Evolutionary conservation across 2,797 vertebrate genomes (phyloP).

Genomic region (Tangara arthus): DNA sequence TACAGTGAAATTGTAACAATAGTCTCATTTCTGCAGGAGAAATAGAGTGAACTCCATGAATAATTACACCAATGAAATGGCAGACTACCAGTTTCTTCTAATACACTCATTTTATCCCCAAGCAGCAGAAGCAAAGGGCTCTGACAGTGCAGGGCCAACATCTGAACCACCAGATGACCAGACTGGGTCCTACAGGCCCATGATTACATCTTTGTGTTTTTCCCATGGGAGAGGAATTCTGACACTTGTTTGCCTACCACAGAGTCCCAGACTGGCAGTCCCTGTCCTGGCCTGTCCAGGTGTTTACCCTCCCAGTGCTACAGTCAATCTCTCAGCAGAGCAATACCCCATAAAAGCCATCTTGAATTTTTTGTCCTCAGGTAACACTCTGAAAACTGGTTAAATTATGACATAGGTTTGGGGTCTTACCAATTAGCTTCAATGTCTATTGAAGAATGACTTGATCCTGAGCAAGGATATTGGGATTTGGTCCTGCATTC

Average conservation of each 20-base stretch:
- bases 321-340: background rate
- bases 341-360: background rate
- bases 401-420: background rate
- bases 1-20: background rate
- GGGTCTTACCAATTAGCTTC: background rate
- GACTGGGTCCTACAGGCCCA: background rate
- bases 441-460: background rate
- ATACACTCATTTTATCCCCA: background rate
- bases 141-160: background rate
- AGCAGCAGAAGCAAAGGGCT: background rate
- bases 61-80: background rate
- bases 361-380: background rate
- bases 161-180: background rate
- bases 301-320: background rate
- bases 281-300: background rate
- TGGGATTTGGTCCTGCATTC: background rate
- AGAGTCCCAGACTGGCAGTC: background rate
- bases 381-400: background rate
- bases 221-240: background rate
- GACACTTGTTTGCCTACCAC: fast-evolving
- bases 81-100: background rate
- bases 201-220: background rate
- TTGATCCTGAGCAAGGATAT: background rate
- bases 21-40: background rate
- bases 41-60: background rate